Conservation (phyloP, 2,888 invertebrate genomes). For the Nebria brevicollis region DNA sequence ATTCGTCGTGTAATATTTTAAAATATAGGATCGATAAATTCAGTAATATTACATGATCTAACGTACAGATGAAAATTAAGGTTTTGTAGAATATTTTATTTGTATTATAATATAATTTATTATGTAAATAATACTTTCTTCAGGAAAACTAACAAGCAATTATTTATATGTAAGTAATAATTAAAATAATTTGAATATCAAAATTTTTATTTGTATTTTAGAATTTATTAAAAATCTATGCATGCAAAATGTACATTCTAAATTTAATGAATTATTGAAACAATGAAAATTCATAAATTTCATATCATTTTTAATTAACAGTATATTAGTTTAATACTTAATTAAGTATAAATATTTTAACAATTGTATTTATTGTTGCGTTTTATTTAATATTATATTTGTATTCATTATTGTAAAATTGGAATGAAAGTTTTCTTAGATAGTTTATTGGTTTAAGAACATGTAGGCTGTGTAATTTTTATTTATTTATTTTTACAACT, state of each 20-base stretch:
- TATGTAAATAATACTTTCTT: neutral
- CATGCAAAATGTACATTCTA: neutral
- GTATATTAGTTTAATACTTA: neutral
- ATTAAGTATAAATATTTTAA: neutral
- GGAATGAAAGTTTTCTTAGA: constrained; percentile 32
- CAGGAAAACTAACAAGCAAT: neutral
- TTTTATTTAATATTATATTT: constrained; percentile 24
- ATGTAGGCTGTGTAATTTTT: constrained; percentile 32
- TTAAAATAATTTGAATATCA: neutral
- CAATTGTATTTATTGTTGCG: constrained; percentile 29
- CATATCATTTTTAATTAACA: neutral
- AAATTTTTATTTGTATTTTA: no score
- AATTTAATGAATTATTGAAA: neutral
- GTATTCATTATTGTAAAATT: constrained; percentile 37
- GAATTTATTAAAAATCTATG: no score
- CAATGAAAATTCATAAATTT: neutral
- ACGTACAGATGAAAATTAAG: no score
- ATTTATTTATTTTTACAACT: constrained; percentile 20
- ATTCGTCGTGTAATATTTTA: no score
- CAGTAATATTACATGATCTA: no score
- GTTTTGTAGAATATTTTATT: no score
- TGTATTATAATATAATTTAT: neutral
- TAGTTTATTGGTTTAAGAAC: constrained; percentile 16
- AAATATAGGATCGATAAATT: no score
- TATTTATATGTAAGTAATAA: neutral